Evolutionary conservation across 2,797 vertebrate genomes (phyloP), one percentile per base, ranked within the genome.

Genomic region (Hylomyscus alleni): DNA sequence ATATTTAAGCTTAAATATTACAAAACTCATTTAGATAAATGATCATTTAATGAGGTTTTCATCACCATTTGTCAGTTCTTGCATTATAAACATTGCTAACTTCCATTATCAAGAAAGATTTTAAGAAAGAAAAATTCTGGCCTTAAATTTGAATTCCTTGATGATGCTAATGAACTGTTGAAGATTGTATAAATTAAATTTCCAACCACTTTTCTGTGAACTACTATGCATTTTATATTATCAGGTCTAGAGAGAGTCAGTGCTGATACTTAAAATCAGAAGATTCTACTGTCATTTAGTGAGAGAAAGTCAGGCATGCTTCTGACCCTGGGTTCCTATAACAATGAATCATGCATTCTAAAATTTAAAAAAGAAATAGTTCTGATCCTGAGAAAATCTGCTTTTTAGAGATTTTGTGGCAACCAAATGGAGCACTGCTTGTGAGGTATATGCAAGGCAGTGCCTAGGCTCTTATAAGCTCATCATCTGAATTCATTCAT

Each of bases 1-100:
- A 76, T 24, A 47, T 29, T 47, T 76, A 93, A 90, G 31, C 56
- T 69, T 88, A 95, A 91, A 72, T 90, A 90, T 44, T 22, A 31
- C 13, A 93, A 86, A 78, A 50, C 19, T 73, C 19, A 44, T 60
- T 91, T 83, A 87, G 3, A 73, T 24, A 89, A 75, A 44, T 78
- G 15, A 62, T 29, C 40, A 75, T 47, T 85, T 72, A 82, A 72
- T n/a, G 58, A 72, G 26, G 7, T 75, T 67, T 90, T 85, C 69
- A 24, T 90, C 44, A 72, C 29, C 67, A 34, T 91, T 85, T 78
- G 15, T 80, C 19, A 22, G 40, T 9, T 89, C 4, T 20, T 80
- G 17, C 37, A 20, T 15, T 89, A 67, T 11, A 90, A 19, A 92
- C 44, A n/a, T 62, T 31, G 26, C 19, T 50, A 54, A n/a, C 17